Percentiles rank a stretch among this genome's conserved stretches.
Evolutionary conservation across 2,113 vertebrate genomes (phyloP).

Genomic region (Alaudala cheleensis): DNA sequence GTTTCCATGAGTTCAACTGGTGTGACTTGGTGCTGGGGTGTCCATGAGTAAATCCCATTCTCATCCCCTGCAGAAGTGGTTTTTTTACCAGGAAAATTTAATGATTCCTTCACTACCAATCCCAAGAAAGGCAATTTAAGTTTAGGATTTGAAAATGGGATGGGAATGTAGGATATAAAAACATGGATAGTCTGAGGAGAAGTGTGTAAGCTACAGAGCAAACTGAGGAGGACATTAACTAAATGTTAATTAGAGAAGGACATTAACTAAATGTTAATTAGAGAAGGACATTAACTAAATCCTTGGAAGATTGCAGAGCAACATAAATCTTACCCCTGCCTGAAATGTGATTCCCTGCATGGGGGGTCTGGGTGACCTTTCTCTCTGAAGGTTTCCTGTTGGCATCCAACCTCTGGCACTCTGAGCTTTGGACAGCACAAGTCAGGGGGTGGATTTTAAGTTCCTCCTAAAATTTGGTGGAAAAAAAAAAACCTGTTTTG

Average conservation of each 20-base stretch:
- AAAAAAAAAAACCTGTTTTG: not conserved
- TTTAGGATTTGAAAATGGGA: not conserved
- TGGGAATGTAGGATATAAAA: not conserved
- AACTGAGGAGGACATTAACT: not conserved
- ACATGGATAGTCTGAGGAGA: not conserved
- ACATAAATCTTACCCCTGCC: not conserved
- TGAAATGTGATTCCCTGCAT: conserved; percentile 22
- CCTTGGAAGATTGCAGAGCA: not conserved
- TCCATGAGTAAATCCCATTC: not conserved
- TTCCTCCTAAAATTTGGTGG: not conserved
- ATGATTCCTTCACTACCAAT: not conserved
- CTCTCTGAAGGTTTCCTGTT: not conserved
- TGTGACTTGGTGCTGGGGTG: not conserved
- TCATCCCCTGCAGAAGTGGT: not conserved
- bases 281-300: not conserved
- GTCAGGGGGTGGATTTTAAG: not conserved
- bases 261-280: not conserved
- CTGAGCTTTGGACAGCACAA: not conserved
- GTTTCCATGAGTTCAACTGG: not conserved
- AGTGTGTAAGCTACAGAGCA: not conserved
- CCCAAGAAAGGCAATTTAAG: not conserved
- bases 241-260: not conserved
- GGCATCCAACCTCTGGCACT: not conserved
- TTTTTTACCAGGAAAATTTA: not conserved
- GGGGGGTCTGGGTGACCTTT: conserved; percentile 21